A percentile compares a stretch with the other conserved stretches of the same genome.
phyloP scores from a whole-genome alignment of 1,140 invertebrate species.

The Caenorhabditis remanei region DNA sequence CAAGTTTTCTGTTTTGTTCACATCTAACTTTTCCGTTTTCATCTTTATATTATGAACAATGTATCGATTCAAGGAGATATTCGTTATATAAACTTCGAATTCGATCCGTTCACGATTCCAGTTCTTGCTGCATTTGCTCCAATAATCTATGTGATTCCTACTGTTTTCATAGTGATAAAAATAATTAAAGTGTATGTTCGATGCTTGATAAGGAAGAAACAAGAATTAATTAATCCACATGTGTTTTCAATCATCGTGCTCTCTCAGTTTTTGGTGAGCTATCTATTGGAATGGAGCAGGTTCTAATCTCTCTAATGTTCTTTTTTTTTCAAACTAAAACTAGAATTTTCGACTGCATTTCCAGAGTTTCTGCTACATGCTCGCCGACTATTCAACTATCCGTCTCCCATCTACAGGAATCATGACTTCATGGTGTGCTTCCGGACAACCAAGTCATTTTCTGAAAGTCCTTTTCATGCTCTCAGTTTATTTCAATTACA shows the following conservation, averaged over 20 bases:
- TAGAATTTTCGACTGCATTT: background rate
- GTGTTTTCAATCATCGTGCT: background rate
- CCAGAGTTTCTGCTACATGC: background rate
- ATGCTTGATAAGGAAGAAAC: background rate
- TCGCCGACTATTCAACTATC: conserved; percentile 9
- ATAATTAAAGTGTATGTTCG: background rate
- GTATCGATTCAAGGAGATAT: background rate
- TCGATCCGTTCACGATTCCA: background rate
- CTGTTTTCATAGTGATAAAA: background rate
- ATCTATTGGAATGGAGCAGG: background rate
- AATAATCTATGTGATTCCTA: background rate
- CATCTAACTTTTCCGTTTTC: too few relatives aligned
- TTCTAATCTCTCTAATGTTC: background rate
- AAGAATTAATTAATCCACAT: background rate
- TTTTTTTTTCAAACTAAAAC: background rate
- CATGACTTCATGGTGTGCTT: background rate
- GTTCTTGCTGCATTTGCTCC: background rate
- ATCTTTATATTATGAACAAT: background rate
- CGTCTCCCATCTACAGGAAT: background rate
- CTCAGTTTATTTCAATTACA: background rate
- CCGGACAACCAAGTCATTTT: background rate
- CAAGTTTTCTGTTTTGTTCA: too few relatives aligned
- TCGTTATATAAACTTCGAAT: background rate
- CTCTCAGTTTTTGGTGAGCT: background rate
- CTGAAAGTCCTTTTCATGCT: background rate